A percentile compares a stretch with the other conserved stretches of the same genome.
These are phyloP conservation scores for Drosophila paranaensis DNA, from an alignment of 2,888 invertebrate genomes.

Conservation along the genomic window DNA sequence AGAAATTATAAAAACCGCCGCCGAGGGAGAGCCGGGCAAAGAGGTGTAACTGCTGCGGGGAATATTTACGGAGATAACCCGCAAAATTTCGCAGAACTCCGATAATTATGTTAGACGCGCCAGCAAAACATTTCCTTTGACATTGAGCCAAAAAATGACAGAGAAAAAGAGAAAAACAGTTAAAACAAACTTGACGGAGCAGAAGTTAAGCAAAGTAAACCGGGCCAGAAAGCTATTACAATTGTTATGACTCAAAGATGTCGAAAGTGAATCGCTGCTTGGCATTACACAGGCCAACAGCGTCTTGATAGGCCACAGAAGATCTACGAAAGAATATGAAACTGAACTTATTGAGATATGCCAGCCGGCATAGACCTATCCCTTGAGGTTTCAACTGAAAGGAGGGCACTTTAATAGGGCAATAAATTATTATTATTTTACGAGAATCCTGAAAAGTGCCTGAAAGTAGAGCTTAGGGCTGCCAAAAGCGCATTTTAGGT, in stretches of 20 bases:
- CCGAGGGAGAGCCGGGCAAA: constrained; percentile 24
- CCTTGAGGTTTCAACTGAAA: not conserved
- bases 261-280: not conserved
- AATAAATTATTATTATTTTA: not conserved
- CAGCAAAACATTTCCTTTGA: constrained; percentile 42
- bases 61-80: constrained; percentile 63
- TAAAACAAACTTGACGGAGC: constrained; percentile 1
- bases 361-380: not conserved
- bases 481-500: no score
- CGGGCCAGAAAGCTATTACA: constrained; percentile 4
- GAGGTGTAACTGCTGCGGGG: constrained; percentile 31
- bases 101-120: constrained; percentile 48
- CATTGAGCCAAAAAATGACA: constrained; percentile 19
- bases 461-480: no score
- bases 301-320: not conserved
- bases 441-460: no score
- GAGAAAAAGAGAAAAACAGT: not conserved
- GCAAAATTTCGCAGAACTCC: constrained; percentile 71
- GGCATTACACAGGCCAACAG: not conserved
- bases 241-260: not conserved
- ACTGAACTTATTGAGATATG: not conserved
- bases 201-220: not conserved
- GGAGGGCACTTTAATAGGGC: not conserved
- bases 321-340: not conserved
- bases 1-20: constrained; percentile 58